Base-by-base conservation (phyloP, 2,797 vertebrate genomes). In the Loriculus beryllinus region DNA sequence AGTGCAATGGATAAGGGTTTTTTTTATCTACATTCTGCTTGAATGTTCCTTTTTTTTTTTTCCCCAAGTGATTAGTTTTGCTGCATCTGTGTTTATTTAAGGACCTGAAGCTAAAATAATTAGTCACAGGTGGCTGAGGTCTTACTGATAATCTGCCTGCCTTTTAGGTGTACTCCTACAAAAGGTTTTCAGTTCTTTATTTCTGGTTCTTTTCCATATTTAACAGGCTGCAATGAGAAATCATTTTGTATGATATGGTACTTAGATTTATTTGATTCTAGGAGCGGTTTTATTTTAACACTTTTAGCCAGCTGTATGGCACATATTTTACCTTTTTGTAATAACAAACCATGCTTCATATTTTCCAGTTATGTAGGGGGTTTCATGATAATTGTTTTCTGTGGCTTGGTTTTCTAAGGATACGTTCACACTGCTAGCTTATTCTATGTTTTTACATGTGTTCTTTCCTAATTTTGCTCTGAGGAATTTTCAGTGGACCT, bases 71-170 rank as follows among this genome's bases (percentile, higher is more conserved):
- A 97, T 97, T 96, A 96, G 78, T 81, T 95, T 95, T 93, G 62
- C 79, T 82, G 88, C 96, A 96, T 97, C 97, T 98, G 97, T 97
- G 96, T 97, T 98, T 98, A 97, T 85, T 97, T 97, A 97, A 96
- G 87, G 97, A 97, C 82, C 92, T 96, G 79, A 97, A 96, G 93
- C 90, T 97, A 95, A 96, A 96, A 95, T 96, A 97, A 98, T 98
- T 97, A 97, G 95, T 95, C 95, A 93, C 97, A 98, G 97, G 95
- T 98, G 97, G 93, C 81, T 96, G 86, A 93, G 83, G 76, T 95
- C 94, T 94, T 82, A 57, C 87, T 92, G 96, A 97, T 97, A 97
- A 97, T 97, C 86, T 93, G 71, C 88, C 93, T 98, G 74, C 77
- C 94, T 94, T 96, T 95, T 87, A 95, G 83, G 82, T 95, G 76